Percentiles rank a stretch among this genome's conserved stretches.
Evolutionary conservation across 2,113 vertebrate genomes (phyloP).

Genomic region (Eidolon helvum): DNA sequence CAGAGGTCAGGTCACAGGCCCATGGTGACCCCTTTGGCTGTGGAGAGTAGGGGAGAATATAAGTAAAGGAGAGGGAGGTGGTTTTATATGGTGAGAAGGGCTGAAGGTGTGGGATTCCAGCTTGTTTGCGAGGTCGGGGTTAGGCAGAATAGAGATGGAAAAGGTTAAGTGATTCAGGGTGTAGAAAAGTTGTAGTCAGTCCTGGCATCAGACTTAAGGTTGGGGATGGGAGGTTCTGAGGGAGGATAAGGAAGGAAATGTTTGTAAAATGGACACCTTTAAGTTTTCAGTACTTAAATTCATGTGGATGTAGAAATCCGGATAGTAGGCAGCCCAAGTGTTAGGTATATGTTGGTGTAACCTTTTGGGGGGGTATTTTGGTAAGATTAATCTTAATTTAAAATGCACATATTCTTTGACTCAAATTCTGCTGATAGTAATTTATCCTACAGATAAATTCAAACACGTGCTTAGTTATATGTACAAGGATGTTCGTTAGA

Average conservation of each 20-base stretch:
- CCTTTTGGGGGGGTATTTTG: background rate
- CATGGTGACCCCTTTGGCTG: background rate
- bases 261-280: background rate
- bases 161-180: background rate
- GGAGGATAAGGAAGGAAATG: background rate
- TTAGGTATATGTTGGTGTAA: background rate
- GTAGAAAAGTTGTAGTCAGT: background rate
- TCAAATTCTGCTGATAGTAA: background rate
- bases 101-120: background rate
- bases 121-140: background rate
- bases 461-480: background rate
- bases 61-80: background rate
- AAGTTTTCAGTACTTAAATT: background rate
- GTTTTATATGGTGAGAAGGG: background rate
- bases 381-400: background rate
- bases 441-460: background rate
- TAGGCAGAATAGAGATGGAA: background rate
- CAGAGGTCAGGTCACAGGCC: background rate
- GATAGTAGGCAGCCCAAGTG: background rate
- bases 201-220: background rate
- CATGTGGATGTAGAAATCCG: background rate
- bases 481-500: background rate
- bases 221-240: background rate
- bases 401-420: background rate
- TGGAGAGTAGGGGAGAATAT: background rate